These are phyloP conservation scores for Galemys pyrenaicus DNA, from an alignment of 2,113 vertebrate species.

Conservation along the genomic window DNA sequence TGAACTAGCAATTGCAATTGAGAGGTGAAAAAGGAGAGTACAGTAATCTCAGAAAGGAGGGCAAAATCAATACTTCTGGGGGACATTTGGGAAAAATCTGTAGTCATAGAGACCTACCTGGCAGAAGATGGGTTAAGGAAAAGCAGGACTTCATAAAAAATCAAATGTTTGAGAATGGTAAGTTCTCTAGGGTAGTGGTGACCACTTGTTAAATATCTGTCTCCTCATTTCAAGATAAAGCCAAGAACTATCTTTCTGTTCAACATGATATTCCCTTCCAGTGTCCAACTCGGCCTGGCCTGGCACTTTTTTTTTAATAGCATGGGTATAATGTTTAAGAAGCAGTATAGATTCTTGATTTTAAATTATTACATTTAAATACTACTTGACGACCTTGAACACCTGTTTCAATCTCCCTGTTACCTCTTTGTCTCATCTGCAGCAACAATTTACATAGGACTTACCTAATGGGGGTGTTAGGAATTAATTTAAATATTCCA, in stretches of 20 bases:
- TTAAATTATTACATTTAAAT: too few species aligned
- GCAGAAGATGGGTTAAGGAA: not conserved
- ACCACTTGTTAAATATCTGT: not conserved
- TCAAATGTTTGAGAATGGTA: not conserved
- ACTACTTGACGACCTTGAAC: too few species aligned
- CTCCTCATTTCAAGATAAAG: not conserved
- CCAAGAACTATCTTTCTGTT: not conserved
- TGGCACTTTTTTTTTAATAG: not conserved
- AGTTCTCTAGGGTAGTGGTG: not conserved
- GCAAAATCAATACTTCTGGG: not conserved
- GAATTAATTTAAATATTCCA: too few species aligned
- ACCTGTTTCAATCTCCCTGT: too few species aligned
- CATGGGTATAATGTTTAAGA: too few species aligned
- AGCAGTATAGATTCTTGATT: too few species aligned
- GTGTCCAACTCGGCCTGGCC: not conserved
- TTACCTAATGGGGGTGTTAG: too few species aligned
- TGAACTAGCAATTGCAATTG: not conserved
- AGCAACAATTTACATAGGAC: too few species aligned
- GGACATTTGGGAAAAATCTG: not conserved
- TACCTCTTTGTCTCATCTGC: too few species aligned
- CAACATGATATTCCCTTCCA: not conserved
- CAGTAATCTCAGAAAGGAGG: not conserved
- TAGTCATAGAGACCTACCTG: not conserved
- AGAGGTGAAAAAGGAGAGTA: not conserved
- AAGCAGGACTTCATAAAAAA: not conserved